Base-by-base conservation (phyloP, 2,113 vertebrate genomes). In the Micronycteris hirsuta region DNA sequence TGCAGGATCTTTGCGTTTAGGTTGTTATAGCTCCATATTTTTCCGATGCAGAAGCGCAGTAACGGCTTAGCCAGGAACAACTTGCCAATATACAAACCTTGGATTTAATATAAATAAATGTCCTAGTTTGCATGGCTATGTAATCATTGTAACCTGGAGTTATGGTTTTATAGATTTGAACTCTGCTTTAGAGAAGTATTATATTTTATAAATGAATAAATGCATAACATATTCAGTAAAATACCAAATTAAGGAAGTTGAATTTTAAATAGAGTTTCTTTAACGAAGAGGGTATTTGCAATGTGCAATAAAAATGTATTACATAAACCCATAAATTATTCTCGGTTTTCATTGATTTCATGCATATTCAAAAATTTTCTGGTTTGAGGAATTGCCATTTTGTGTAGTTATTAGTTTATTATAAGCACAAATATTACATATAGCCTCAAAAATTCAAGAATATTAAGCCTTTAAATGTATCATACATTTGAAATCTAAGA, bases 41-140 rank as follows among this genome's bases (percentile, higher is more conserved):
- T 94, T 70, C 49, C 97, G 31, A 86, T 96, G 86, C 54, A 97
- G 83, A 97, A 97, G 28, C 87, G 87, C 0, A 20, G 49, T 97
- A 97, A 97, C 97, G 86, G 81, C 73, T 95, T 95, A 97, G 89
- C 84, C 95, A 96, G 67, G 7, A 96, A 93, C 97, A 97, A 81
- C 86, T 81, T 96, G 82, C 58, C 56, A 96, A 83, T 80, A 84
- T 74, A 26, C 94, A 91, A 95, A 95, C 49, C 85, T 96, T 93
- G 67, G 70, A 73, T 95, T 98, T 98, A 97, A 97, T 98, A 80
- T 77, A 98, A 97, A 97, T 94, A 96, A 97, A 97, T 98, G 82
- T 95, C 9, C 84, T 96, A 83, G 65, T 96, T 97, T 98, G 94
- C 96, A 8, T 81, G 95, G 85, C 73, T 96, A 15, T 95, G 74